phyloP scores from a whole-genome alignment of 1,140 invertebrate species.

The Galleria mellonella region DNA sequence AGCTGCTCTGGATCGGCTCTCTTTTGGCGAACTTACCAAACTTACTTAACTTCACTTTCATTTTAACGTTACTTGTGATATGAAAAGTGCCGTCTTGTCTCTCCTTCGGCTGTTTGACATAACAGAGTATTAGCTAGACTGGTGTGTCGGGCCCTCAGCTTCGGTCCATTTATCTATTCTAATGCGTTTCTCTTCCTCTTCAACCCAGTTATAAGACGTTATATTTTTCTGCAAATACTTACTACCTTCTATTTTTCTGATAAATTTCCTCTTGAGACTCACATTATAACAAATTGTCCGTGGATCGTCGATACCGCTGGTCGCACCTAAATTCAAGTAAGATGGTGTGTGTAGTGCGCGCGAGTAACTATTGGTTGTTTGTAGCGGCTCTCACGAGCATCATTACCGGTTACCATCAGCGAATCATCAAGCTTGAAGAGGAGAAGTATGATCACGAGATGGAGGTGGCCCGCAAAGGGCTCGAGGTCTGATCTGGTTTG shows the following conservation, averaged over 20 bases:
- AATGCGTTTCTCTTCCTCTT: conserved; percentile 49
- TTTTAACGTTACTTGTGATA: conserved; percentile 51
- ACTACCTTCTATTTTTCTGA: conserved; percentile 43
- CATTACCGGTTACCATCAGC: conserved; percentile 90
- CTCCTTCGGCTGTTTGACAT: conserved; percentile 39
- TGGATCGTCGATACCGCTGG: conserved; percentile 23
- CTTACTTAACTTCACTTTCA: conserved; percentile 49
- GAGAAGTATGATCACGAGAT: conserved; percentile 98
- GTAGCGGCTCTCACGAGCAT: conserved; percentile 88
- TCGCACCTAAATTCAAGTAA: conserved; percentile 14
- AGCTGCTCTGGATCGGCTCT: conserved; percentile 38
- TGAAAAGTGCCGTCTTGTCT: conserved; percentile 53
- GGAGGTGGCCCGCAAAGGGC: conserved; percentile 94
- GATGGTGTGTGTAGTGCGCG: conserved; percentile 23
- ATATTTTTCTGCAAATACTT: conserved; percentile 38
- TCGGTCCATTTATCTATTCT: conserved; percentile 33
- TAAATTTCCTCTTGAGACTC: conserved; percentile 41
- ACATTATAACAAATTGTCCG: conserved; percentile 32
- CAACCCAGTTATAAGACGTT: conserved; percentile 44
- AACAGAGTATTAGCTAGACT: conserved; percentile 36
- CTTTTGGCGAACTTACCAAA: conserved; percentile 58
- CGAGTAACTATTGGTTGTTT: conserved; percentile 71
- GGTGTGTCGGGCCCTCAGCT: conserved; percentile 24
- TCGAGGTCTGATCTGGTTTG: conserved; percentile 82
- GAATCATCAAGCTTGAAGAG: conserved; percentile 91